Percentiles rank a stretch among this genome's conserved stretches.
These are phyloP conservation scores for Liparis tanakae DNA, from an alignment of 2,797 vertebrate species.

Conservation along the genomic window DNA sequence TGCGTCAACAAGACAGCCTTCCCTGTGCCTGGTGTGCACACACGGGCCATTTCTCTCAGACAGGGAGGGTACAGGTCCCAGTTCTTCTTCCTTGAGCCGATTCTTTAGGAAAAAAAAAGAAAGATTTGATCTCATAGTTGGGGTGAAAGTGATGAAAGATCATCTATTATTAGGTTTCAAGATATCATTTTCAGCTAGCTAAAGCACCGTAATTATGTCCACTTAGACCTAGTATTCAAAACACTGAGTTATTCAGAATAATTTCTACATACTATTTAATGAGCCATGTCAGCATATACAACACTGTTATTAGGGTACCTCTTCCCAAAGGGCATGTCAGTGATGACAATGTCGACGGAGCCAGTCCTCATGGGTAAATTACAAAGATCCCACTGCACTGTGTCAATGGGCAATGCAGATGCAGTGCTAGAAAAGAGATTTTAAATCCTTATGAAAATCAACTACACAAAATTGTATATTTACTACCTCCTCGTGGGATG, in stretches of 20 bases:
- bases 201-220: background rate
- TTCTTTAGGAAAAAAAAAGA: conserved; percentile 78
- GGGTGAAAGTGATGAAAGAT: background rate
- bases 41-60: conserved; percentile 94
- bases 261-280: background rate
- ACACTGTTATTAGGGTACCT: conserved; percentile 79
- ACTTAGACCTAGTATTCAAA: background rate
- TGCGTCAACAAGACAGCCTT: conserved; percentile 94
- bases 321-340: conserved; percentile 98
- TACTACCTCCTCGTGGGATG: background rate
- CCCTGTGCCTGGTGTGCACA: conserved; percentile 90
- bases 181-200: background rate
- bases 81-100: conserved; percentile 96
- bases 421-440: conserved; percentile 51
- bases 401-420: conserved; percentile 89
- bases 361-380: conserved; percentile 88
- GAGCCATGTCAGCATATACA: background rate
- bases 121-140: background rate
- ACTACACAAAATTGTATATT: too few species aligned
- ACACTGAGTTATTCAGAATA: background rate
- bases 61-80: conserved; percentile 97
- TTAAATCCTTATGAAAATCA: background rate
- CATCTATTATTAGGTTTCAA: background rate
- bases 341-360: conserved; percentile 91
- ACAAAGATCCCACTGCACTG: conserved; percentile 93